Evolutionary conservation across 2,797 vertebrate genomes (phyloP).

Genomic region (Helarctos malayanus): DNA sequence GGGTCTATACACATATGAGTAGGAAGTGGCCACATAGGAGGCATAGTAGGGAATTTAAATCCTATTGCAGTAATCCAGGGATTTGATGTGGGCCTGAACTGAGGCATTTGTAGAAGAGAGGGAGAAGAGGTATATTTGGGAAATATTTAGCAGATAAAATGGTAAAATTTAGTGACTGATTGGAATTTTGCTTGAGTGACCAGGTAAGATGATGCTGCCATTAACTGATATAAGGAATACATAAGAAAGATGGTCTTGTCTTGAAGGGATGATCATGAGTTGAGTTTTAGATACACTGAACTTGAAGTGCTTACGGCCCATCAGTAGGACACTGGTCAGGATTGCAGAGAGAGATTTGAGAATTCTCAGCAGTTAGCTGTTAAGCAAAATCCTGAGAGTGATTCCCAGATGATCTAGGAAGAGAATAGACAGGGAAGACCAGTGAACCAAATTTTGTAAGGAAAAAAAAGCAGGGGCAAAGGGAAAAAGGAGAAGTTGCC

Average conservation of each 20-base stretch:
- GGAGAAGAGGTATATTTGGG: background rate
- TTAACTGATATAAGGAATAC: background rate
- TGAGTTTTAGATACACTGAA: background rate
- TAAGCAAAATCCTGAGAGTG: background rate
- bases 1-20: background rate
- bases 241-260: background rate
- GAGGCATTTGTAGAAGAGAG: background rate
- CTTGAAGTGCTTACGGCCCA: background rate
- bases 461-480: background rate
- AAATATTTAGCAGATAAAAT: slow-evolving; percentile 38
- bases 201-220: background rate
- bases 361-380: background rate
- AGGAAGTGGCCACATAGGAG: background rate
- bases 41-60: background rate
- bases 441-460: background rate
- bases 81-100: background rate
- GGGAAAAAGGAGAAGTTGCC: background rate
- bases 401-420: background rate
- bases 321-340: background rate
- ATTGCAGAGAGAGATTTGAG: background rate
- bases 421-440: background rate
- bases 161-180: background rate
- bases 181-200: background rate
- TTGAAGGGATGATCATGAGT: background rate
- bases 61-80: background rate